A percentile compares a stretch with the other conserved stretches of the same genome.
Evolutionary conservation across 2,113 vertebrate genomes (phyloP).

Genomic region (Tetraodon nigroviridis): DNA sequence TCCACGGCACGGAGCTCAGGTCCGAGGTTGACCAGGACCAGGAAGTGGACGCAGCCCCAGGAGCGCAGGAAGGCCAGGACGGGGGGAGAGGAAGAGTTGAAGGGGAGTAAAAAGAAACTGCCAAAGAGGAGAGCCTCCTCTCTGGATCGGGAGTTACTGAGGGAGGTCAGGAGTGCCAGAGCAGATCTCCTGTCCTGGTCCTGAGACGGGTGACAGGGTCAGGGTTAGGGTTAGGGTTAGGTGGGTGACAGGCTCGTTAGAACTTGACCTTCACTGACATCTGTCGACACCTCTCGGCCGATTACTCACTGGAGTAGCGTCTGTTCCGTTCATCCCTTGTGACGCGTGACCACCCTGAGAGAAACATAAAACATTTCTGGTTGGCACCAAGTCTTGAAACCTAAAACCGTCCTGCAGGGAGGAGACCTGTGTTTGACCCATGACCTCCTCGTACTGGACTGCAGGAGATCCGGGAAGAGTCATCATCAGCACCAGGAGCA

Average conservation of each 20-base stretch:
- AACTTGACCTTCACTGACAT: too few species aligned
- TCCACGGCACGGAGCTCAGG: conserved; percentile 44
- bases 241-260: background rate
- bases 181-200: background rate
- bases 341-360: background rate
- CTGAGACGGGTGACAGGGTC: background rate
- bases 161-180: conserved; percentile 58
- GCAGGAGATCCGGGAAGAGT: conserved; percentile 75
- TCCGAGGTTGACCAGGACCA: conserved; percentile 68
- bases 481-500: conserved; percentile 71
- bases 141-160: conserved; percentile 57
- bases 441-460: conserved; percentile 59
- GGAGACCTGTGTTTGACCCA: conserved; percentile 45
- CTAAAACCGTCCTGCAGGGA: background rate
- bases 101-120: conserved; percentile 64
- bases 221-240: too few species aligned
- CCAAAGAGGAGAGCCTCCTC: conserved; percentile 72
- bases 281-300: background rate
- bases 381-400: background rate
- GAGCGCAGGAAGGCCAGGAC: conserved; percentile 71
- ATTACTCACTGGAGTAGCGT: conserved; percentile 12
- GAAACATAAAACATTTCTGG: background rate
- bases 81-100: conserved; percentile 38
- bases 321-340: background rate
- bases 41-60: conserved; percentile 72